Percentiles rank a stretch among this genome's conserved stretches.
Conservation (phyloP, 2,113 vertebrate genomes). For the Syrrhaptes paradoxus region DNA sequence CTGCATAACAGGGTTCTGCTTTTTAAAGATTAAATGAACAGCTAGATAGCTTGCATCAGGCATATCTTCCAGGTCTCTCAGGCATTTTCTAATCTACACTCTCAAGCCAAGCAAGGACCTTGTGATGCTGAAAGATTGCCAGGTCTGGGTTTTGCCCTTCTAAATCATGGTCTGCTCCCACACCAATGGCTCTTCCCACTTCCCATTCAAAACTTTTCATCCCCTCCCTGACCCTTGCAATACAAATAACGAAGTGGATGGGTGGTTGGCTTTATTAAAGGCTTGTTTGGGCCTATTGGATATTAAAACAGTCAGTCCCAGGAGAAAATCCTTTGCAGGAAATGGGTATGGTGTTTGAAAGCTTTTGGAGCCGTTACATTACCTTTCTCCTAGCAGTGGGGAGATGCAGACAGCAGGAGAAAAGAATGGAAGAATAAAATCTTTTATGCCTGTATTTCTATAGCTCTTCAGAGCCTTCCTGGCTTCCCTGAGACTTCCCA, state of each 20-base stretch:
- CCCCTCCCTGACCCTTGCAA: neutral
- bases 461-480: neutral
- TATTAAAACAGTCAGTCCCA: neutral
- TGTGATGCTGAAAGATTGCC: neutral
- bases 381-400: neutral
- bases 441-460: neutral
- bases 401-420: neutral
- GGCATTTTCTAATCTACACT: neutral
- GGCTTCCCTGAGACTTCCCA: neutral
- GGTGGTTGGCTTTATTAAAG: neutral
- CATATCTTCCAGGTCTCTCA: neutral
- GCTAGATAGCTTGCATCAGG: neutral
- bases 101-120: neutral
- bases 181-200: fast-evolving
- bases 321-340: neutral
- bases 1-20: neutral
- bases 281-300: neutral
- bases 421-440: slow-evolving; percentile 26
- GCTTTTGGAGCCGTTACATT: neutral
- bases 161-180: neutral
- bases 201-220: neutral
- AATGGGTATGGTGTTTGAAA: neutral
- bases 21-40: neutral
- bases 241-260: neutral
- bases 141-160: neutral